These are phyloP conservation scores for Balaeniceps rex DNA, from an alignment of 2,113 vertebrate species.

Conservation along the genomic window DNA sequence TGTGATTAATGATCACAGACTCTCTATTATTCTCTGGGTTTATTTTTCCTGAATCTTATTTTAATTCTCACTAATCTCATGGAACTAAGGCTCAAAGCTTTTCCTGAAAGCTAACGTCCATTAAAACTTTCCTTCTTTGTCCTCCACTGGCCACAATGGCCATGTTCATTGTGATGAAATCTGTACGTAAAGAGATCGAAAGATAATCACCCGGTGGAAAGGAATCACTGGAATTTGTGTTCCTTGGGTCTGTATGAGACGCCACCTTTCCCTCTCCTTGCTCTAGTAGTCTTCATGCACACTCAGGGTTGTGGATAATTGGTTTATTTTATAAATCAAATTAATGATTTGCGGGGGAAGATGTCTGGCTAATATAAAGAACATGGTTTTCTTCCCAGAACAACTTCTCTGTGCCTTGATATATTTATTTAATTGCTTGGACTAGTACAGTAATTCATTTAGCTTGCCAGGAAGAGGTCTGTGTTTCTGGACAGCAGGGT, in stretches of 20 bases:
- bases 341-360: not conserved
- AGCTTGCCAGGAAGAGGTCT: constrained; percentile 30
- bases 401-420: not conserved
- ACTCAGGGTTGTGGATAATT: not conserved
- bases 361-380: not conserved
- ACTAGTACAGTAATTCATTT: not conserved
- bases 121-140: constrained; percentile 40
- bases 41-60: constrained; percentile 50
- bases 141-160: not conserved
- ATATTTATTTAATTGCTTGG: constrained; percentile 26
- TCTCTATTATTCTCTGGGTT: constrained; percentile 25
- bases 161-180: constrained; percentile 23
- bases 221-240: not conserved
- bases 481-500: constrained; percentile 29
- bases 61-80: constrained; percentile 44
- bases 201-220: constrained; percentile 4
- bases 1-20: constrained; percentile 38
- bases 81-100: constrained; percentile 46
- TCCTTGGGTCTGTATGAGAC: not conserved
- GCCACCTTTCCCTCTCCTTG: not conserved
- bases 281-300: not conserved
- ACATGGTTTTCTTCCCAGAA: constrained; percentile 20
- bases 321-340: constrained; percentile 28
- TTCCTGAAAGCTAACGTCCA: constrained; percentile 15
- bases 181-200: not conserved